Evolutionary conservation across 2,888 invertebrate genomes (phyloP).

Genomic region (Cylindroiulus punctatus): DNA sequence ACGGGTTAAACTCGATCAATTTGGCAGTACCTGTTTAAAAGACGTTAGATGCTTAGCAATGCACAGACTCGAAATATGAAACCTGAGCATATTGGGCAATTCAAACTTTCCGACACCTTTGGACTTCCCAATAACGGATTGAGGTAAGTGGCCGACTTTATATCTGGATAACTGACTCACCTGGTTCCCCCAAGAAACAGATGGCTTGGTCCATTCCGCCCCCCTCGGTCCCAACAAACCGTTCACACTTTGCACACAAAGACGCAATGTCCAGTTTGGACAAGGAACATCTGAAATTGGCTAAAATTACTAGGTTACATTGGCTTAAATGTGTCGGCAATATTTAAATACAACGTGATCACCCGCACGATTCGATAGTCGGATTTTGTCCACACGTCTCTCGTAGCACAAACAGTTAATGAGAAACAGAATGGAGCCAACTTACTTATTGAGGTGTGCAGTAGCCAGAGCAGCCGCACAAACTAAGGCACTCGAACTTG

Average conservation of each 20-base stretch:
- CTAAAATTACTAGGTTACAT: neutral
- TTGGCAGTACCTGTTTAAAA: slow-evolving; percentile 78
- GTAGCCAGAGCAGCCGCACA: slow-evolving; percentile 89
- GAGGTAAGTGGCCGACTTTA: slow-evolving; percentile 43
- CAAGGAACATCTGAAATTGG: slow-evolving; percentile 64
- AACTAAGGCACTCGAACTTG: slow-evolving; percentile 97
- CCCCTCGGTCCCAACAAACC: slow-evolving; percentile 95
- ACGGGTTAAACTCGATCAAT: slow-evolving; percentile 91
- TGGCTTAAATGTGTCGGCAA: neutral
- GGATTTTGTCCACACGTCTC: neutral
- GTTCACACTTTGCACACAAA: slow-evolving; percentile 88
- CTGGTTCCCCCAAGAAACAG: slow-evolving; percentile 82
- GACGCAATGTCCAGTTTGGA: slow-evolving; percentile 78
- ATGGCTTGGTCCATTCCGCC: slow-evolving; percentile 99
- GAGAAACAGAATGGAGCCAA: neutral
- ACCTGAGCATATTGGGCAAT: too few relatives aligned
- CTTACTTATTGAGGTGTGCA: slow-evolving; percentile 71
- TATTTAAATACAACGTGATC: too few relatives aligned
- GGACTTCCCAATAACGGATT: neutral
- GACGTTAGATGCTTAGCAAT: too few relatives aligned
- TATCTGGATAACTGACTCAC: slow-evolving; percentile 61
- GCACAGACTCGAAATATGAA: too few relatives aligned
- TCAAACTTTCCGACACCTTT: neutral
- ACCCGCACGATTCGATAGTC: too few relatives aligned
- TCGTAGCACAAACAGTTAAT: neutral